These are phyloP conservation scores for Amblyornis subalaris DNA, from an alignment of 2,113 vertebrate genomes.

Conservation along the genomic window DNA sequence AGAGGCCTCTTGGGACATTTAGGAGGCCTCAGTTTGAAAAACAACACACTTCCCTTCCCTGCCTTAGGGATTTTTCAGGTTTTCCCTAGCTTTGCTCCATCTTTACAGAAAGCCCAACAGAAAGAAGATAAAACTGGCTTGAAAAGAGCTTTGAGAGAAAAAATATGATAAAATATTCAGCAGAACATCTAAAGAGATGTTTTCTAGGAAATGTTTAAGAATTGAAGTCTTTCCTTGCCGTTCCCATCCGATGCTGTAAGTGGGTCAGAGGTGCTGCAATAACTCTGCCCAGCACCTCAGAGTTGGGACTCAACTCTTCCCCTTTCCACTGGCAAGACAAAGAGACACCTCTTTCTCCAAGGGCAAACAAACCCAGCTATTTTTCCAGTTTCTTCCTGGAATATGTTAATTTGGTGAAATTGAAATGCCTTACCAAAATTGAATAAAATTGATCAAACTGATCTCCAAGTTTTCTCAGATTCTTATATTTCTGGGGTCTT, in stretches of 20 bases:
- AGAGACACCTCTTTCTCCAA: not conserved
- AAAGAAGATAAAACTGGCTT: not conserved
- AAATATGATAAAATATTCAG: not conserved
- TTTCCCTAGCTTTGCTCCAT: not conserved
- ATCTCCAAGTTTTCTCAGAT: not conserved
- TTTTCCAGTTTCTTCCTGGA: not conserved
- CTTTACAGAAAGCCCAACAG: not conserved
- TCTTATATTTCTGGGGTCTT: not conserved
- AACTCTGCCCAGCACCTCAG: not conserved
- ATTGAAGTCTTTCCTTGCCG: not conserved
- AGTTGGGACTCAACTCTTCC: not conserved
- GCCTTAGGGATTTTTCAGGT: not conserved
- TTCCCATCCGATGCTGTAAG: not conserved
- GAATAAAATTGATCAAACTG: not conserved
- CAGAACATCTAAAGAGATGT: not conserved
- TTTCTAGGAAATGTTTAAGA: not conserved
- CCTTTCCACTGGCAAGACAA: not conserved
- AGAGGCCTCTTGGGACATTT: not conserved
- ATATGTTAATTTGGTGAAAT: not conserved
- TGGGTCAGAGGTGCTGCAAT: not conserved
- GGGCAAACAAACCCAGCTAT: not conserved
- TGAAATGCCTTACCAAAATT: not conserved
- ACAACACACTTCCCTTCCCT: not conserved
- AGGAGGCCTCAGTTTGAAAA: not conserved
- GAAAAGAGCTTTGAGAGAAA: not conserved